Base-by-base conservation (phyloP, 1,140 invertebrate genomes). In the Ostrea denselamellosa region DNA sequence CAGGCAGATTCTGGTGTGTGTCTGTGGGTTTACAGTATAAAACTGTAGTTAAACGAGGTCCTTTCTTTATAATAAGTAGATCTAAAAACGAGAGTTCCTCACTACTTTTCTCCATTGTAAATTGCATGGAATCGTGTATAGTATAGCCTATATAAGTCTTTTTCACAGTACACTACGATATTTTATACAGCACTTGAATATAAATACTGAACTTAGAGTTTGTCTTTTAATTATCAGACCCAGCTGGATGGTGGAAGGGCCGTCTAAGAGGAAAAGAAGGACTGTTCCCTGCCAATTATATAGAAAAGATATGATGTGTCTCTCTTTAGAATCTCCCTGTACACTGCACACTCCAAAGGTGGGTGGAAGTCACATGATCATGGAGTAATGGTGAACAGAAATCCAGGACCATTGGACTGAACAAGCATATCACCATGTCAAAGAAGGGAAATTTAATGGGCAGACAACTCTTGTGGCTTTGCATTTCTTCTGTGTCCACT, bases 211-310 rank as follows among this genome's bases (percentile, higher is more conserved):
- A 5, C 34, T 5, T 44, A 44, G 34, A 44, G 5, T 2, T 44
- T 44, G 34, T 44, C 34, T 44, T 44, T 44, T 44, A 44, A 44
- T 87, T 95, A 96, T 86, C 93, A 97, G 97, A 97, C 94, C 95
- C 96, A 65, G 96, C 96, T 34, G 97, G 97, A 19, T 97, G 97
- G 97, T 97, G 97, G 97, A 95, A 95, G 83, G 97, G 97, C 71
- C 95, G 95, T 90, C 89, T 96, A 9, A 94, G 95, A 87, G 96
- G 95, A 2, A 96, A 96, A 92, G 95, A 95, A 83, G 97, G 97
- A 34, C 94, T 97, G 2, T 96, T 97, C 87, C 97, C 97, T 9
- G 96, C 96, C 8, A 97, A 97, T 93, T 97, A 97, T 91, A 96
- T 97, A 56, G 95, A 96, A 89, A 96, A 96, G 92, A 93, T 96